Percentiles rank a stretch among this genome's conserved stretches.
Evolutionary conservation across 2,797 vertebrate genomes (phyloP).

Genomic region (Lacerta viridis): DNA sequence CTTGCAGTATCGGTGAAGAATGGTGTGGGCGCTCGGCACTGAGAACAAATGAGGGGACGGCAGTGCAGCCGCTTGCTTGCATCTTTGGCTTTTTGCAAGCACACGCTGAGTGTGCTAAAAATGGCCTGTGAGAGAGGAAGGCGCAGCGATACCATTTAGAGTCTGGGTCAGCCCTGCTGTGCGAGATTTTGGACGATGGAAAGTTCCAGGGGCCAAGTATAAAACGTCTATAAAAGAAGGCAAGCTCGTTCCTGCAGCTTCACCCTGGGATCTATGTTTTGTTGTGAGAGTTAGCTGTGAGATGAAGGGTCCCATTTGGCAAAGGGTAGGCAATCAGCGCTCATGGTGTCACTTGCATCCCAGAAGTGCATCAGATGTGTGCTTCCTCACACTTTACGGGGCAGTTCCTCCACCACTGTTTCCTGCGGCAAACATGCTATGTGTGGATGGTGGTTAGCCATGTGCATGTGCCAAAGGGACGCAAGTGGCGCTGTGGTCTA

Average conservation of each 20-base stretch:
- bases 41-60: conserved; percentile 14
- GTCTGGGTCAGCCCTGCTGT: conserved; percentile 1
- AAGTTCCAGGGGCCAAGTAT: conserved; percentile 2
- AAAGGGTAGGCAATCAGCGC: too few species aligned
- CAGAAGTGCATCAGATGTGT: background rate
- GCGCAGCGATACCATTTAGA: background rate
- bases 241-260: background rate
- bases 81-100: conserved; percentile 8
- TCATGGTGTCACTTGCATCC: background rate
- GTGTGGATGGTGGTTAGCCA: too few species aligned
- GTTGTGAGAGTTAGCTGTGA: background rate
- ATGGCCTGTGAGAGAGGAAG: rapidly evolving
- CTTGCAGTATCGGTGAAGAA: background rate
- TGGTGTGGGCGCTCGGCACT: background rate
- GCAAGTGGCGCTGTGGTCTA: too few species aligned
- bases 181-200: background rate
- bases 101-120: conserved; percentile 8
- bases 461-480: too few species aligned
- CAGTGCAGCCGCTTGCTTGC: background rate
- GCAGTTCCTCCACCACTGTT: background rate
- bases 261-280: background rate
- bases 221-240: background rate
- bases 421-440: too few species aligned
- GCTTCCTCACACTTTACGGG: too few species aligned
- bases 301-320: background rate